Evolutionary conservation across 2,113 vertebrate species (phyloP), one percentile per base, ranked within the genome.

Genomic region (Nestor notabilis): DNA sequence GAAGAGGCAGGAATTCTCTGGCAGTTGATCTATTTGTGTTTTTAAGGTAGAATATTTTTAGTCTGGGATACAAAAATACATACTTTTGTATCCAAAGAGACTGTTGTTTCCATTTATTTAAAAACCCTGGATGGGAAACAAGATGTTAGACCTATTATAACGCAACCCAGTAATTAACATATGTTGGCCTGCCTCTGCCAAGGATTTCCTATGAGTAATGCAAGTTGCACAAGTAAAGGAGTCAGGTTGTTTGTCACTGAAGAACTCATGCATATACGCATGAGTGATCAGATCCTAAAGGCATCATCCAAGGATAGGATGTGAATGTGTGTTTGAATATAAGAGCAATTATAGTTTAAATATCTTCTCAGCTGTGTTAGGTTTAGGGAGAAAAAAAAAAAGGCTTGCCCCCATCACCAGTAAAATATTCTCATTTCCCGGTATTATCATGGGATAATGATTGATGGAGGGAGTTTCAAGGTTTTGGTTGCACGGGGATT

Each of bases 61-160:
- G 95, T 44, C 23, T 9, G 33, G 78, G 31, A 89, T 82, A 68
- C 55, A 75, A 75, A 95, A 95, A 82, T 92, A 78, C 7, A 0
- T 84, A 46, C 19, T 95, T 94, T 74, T 89, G 46, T 95, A 77
- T 89, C 87, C 87, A 95, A 81, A 87, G 77, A 77, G 61, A 29
- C 77, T 87, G 83, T 92, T 86, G 76, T 93, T 97, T 93, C 64
- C 81, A 89, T 95, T 97, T 96, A 79, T 92, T 96, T 92, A 91
- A 97, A 92, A 93, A 95, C 37, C 23, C 78, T 93, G 83, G 56
- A 82, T 88, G 75, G 84, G 75, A 96, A 96, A 83, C 90, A 91
- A 96, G 75, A 95, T 87, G 90, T 91, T 95, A 96, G 93, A 93
- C 89, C 95, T 94, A 94, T 96, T 96, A 87, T 95, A 96, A 91